phyloP scores from a whole-genome alignment of 2,113 vertebrate genomes.

The Cavia aperea region DNA sequence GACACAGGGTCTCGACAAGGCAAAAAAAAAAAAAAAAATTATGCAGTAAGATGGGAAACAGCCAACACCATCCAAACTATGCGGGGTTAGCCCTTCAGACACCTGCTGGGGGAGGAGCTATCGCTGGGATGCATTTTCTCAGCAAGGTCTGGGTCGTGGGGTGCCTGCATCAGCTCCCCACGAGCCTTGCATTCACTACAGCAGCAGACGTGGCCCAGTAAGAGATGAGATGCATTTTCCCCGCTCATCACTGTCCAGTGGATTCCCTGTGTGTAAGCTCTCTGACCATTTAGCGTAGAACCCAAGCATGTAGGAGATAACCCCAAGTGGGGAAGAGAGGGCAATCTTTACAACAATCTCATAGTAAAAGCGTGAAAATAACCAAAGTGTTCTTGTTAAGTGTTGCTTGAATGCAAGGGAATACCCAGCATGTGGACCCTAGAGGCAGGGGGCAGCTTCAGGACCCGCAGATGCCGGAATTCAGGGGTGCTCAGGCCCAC shows the following conservation, averaged over 20 bases:
- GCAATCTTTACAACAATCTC: slow-evolving; percentile 20
- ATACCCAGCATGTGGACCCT: not conserved
- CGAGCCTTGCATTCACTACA: too few relatives aligned
- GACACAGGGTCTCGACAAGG: too few relatives aligned
- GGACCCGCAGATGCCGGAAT: not conserved
- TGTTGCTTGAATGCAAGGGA: not conserved
- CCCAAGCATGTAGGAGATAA: slow-evolving; percentile 8
- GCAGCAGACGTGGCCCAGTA: not conserved
- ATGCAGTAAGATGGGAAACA: not conserved
- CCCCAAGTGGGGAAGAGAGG: not conserved
- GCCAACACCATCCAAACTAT: not conserved
- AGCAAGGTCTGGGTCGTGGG: not conserved
- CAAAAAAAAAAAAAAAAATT: too few relatives aligned
- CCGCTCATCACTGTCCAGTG: not conserved
- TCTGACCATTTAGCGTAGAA: slow-evolving; percentile 2
- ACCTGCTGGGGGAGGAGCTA: not conserved
- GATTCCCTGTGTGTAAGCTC: not conserved
- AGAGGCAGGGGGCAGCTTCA: not conserved
- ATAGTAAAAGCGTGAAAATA: slow-evolving; percentile 18
- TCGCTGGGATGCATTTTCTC: not conserved
- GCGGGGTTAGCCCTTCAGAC: not conserved
- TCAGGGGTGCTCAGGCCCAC: too few relatives aligned
- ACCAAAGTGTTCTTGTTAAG: not conserved
- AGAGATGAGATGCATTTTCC: not conserved
- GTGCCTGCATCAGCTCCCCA: not conserved